phyloP scores from a whole-genome alignment of 2,888 invertebrate species.

The Barypeithes pellucidus region DNA sequence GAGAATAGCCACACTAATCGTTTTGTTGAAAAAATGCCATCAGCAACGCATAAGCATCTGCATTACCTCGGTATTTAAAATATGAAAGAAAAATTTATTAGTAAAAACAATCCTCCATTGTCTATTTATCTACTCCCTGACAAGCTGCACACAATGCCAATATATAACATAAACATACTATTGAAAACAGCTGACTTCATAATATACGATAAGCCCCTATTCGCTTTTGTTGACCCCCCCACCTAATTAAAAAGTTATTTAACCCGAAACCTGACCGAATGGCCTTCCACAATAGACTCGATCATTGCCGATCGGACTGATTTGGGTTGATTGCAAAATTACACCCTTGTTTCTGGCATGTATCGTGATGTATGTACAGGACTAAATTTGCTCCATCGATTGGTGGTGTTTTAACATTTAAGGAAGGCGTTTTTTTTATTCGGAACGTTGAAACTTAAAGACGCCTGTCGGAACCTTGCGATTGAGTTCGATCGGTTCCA shows the following conservation, averaged over 20 bases:
- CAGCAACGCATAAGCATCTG: too few relatives aligned
- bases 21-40: too few relatives aligned
- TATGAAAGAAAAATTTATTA: too few relatives aligned
- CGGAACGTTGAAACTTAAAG: too few relatives aligned
- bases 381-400: too few relatives aligned
- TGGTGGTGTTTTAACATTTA: too few relatives aligned
- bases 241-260: slow-evolving; percentile 22
- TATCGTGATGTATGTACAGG: neutral
- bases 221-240: neutral
- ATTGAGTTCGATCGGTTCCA: too few relatives aligned
- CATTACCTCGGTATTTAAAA: too few relatives aligned
- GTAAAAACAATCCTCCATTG: neutral
- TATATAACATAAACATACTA: slow-evolving; percentile 1
- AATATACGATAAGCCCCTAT: slow-evolving; percentile 6
- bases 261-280: slow-evolving; percentile 16
- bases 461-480: too few relatives aligned
- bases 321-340: slow-evolving; percentile 18
- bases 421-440: too few relatives aligned
- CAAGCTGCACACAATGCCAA: neutral
- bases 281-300: slow-evolving; percentile 11
- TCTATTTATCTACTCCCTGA: neutral
- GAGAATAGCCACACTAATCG: too few relatives aligned
- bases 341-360: slow-evolving; percentile 18
- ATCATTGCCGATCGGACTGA: slow-evolving; percentile 15
- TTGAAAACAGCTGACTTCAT: slow-evolving; percentile 17